Evolutionary conservation across 2,797 vertebrate genomes (phyloP), one percentile per base, ranked within the genome.

Genomic region (Todus mexicanus): DNA sequence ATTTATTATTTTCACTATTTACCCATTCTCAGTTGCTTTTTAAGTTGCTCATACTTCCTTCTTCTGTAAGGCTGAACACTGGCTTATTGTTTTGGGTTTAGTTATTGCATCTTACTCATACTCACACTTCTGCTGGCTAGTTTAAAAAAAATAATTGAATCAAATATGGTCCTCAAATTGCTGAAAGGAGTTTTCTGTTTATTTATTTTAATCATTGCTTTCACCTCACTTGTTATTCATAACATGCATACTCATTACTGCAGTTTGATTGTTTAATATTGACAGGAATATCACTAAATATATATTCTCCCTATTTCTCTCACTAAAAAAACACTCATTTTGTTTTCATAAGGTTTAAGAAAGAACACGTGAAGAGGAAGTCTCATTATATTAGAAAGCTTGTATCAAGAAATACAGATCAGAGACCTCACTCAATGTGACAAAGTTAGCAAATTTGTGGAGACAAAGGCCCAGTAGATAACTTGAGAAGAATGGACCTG

Each of bases 1-100:
- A 94, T 96, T 86, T 93, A 92, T 95, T 96, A 95, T 94, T 91
- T 80, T 86, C 27, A 95, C 70, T 78, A 84, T 90, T 96, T 93
- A 89, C 56, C 48, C 45, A 8, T 72, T 91, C 75, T 95, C 76
- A 56, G 43, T 91, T 90, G 90, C 73, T 92, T 95, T 94, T 89
- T 47, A 87, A 84, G 76, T 94, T 93, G 76, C 51, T 94, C 70
- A 68, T 60, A 84, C 91, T 97, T 97, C 47, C 45, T 96, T 91
- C 95, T 92, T 68, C 76, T 86, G 26, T 90, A 57, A 87, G 29
- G 69, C 65, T 75, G 81, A 94, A 89, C 40, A 88, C 48, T 92
- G 66, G 63, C 61, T 84, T 86, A 84, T 81, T 96, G 66, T 95
- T 95, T 91, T 93, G n/a, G 73, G 92, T 93, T 86, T 54, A 87